These are phyloP conservation scores for Rhea pennata DNA, from an alignment of 2,113 vertebrate genomes.

Conservation along the genomic window DNA sequence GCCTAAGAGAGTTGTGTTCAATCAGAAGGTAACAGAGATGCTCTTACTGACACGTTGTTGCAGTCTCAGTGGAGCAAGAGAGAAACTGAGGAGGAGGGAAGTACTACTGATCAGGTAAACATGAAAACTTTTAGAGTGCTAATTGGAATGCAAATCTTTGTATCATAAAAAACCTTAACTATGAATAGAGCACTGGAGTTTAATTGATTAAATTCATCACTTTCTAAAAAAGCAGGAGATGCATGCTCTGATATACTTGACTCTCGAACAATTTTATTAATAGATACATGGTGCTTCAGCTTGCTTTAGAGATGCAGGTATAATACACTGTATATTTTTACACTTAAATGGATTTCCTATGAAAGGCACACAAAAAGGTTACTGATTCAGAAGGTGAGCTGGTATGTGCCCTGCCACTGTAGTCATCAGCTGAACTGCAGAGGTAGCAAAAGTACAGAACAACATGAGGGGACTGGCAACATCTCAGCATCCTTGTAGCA, in stretches of 20 bases:
- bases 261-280: conserved; percentile 37
- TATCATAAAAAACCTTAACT: conserved; percentile 55
- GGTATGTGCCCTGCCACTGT: rapidly evolving
- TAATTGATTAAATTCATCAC: conserved; percentile 63
- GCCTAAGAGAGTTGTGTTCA: conserved; percentile 62
- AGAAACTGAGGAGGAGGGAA: conserved; percentile 33
- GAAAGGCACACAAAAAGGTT: neutral
- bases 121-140: conserved; percentile 30
- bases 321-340: neutral
- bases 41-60: conserved; percentile 35
- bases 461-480: neutral
- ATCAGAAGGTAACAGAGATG: conserved; percentile 65
- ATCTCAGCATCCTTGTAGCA: neutral
- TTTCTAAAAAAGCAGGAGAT: conserved; percentile 39
- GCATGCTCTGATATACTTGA: conserved; percentile 2
- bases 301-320: conserved; percentile 9
- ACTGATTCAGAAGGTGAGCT: neutral
- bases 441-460: neutral
- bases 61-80: conserved; percentile 56
- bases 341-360: neutral
- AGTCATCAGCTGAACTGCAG: neutral
- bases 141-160: conserved; percentile 68
- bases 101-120: conserved; percentile 42
- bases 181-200: conserved; percentile 57
- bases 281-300: neutral